These are phyloP conservation scores for Garrulus glandarius DNA, from an alignment of 2,797 vertebrate genomes.

Conservation along the genomic window DNA sequence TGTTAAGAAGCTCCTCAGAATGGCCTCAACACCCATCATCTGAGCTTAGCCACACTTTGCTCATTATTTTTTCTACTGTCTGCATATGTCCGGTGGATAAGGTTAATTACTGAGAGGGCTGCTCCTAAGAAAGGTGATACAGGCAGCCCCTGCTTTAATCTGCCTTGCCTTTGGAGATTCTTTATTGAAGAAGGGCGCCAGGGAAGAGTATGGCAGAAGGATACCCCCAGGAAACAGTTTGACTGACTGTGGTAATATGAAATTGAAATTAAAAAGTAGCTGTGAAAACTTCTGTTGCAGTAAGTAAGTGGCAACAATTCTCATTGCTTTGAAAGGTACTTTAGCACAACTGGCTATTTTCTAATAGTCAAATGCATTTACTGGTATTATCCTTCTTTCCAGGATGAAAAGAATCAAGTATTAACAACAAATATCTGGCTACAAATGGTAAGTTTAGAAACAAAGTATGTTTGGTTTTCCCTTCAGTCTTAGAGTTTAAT, in stretches of 20 bases:
- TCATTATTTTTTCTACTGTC: not conserved
- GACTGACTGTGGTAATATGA: not conserved
- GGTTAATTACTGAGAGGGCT: not conserved
- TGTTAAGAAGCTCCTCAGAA: not conserved
- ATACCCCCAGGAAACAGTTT: not conserved
- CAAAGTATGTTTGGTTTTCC: not conserved
- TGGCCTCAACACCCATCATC: not conserved
- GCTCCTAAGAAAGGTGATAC: not conserved
- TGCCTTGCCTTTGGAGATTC: not conserved
- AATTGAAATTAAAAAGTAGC: not conserved
- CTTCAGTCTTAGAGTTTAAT: not conserved
- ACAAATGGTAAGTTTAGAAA: constrained; percentile 84
- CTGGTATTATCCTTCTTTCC: not conserved
- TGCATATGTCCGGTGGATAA: not conserved
- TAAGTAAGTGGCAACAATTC: not conserved
- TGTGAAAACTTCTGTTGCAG: not conserved
- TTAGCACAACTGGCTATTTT: not conserved
- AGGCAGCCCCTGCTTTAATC: not conserved
- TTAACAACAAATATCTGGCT: constrained; percentile 96
- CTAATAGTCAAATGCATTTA: not conserved
- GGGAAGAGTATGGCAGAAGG: not conserved
- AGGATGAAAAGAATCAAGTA: constrained; percentile 98
- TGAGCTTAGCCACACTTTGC: not conserved
- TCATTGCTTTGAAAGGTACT: not conserved
- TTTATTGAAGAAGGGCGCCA: not conserved